phyloP scores from a whole-genome alignment of 2,888 invertebrate species.

The Pseudococcus viburni region DNA sequence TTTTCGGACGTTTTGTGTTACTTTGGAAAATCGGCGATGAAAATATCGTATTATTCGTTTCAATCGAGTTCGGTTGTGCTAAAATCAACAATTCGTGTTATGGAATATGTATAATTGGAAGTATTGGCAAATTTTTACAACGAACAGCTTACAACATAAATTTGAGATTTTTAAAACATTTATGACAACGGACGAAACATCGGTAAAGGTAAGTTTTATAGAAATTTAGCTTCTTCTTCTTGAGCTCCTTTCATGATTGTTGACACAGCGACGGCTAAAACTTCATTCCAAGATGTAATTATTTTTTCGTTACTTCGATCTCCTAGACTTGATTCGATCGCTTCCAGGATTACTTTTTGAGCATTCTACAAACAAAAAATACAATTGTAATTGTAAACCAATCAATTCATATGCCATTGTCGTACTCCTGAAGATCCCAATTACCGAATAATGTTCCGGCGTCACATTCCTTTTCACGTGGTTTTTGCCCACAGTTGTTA shows the following conservation, averaged over 20 bases:
- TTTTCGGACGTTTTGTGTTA: too few relatives aligned
- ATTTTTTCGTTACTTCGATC: background rate
- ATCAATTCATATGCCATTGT: too few relatives aligned
- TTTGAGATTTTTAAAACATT: constrained; percentile 33
- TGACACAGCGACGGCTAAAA: constrained; percentile 35
- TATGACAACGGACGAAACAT: background rate
- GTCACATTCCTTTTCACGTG: constrained; percentile 51
- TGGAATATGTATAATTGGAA: background rate
- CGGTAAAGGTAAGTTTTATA: constrained; percentile 7
- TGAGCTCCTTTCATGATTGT: constrained; percentile 56
- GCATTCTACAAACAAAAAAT: constrained; percentile 38
- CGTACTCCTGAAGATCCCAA: background rate
- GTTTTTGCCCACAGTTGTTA: background rate
- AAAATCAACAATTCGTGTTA: background rate
- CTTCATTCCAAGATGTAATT: constrained; percentile 38
- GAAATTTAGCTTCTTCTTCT: constrained; percentile 28
- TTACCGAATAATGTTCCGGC: constrained; percentile 39
- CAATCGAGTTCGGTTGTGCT: background rate
- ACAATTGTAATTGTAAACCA: background rate
- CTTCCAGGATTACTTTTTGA: constrained; percentile 23
- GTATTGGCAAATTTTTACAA: constrained; percentile 20
- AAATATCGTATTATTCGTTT: too few relatives aligned
- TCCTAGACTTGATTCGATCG: background rate
- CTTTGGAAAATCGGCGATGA: too few relatives aligned
- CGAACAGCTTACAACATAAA: background rate